These are phyloP conservation scores for Calliopum simillimum DNA, from an alignment of 2,888 invertebrate genomes.

Conservation along the genomic window DNA sequence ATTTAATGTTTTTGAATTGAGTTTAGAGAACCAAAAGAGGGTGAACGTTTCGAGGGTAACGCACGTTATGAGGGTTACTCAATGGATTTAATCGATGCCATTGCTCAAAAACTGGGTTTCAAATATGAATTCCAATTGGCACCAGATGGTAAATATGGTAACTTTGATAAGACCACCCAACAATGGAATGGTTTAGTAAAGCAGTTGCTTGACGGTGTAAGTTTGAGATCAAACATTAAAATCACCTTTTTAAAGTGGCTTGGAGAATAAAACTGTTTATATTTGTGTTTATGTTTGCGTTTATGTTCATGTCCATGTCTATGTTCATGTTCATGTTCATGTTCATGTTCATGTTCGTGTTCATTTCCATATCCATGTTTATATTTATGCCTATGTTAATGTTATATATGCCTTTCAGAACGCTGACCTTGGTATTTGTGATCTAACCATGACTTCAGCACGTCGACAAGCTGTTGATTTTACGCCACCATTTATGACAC, in stretches of 20 bases:
- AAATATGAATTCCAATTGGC: conserved; percentile 79
- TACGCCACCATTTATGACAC: conserved; percentile 97
- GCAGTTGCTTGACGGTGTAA: conserved; percentile 80
- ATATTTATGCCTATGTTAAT: background rate
- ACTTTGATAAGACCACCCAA: conserved; percentile 75
- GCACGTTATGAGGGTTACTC: conserved; percentile 89
- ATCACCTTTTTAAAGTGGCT: background rate
- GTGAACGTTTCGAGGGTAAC: conserved; percentile 76
- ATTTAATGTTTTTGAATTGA: background rate
- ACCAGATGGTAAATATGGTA: conserved; percentile 79
- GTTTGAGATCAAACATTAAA: conserved; percentile 55
- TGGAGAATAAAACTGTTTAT: background rate
- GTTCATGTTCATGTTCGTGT: no score
- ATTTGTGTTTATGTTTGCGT: no score
- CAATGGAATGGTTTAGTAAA: conserved; percentile 84
- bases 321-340: no score
- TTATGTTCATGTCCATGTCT: no score
- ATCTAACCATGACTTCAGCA: conserved; percentile 94
- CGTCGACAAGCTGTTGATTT: conserved; percentile 91
- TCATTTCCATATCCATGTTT: no score
- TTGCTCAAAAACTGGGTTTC: conserved; percentile 77
- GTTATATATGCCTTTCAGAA: no score
- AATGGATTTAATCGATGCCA: conserved; percentile 87
- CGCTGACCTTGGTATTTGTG: conserved; percentile 95
- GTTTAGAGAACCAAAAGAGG: conserved; percentile 69